A percentile compares a stretch with the other conserved stretches of the same genome.
These are phyloP conservation scores for Ophioninae sp. DNA, from an alignment of 2,888 invertebrate species.

Conservation along the genomic window DNA sequence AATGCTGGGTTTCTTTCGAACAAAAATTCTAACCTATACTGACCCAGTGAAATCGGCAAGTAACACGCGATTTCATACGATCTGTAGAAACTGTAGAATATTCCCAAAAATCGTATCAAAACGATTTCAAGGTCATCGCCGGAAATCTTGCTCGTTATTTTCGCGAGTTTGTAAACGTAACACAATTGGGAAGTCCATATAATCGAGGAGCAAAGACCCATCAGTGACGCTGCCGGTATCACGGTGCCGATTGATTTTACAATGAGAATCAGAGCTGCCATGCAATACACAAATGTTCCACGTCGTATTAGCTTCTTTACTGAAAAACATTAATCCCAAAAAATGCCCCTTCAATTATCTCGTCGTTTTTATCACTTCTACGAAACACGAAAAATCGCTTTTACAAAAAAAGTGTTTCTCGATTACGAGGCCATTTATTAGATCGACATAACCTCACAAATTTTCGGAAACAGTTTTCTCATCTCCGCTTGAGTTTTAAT, in stretches of 20 bases:
- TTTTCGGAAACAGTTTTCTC: no score
- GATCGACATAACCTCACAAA: no score
- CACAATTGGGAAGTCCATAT: slow-evolving; percentile 37
- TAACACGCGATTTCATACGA: slow-evolving; percentile 50
- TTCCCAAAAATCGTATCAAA: slow-evolving; percentile 51
- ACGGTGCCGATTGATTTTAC: slow-evolving; percentile 38
- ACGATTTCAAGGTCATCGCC: slow-evolving; percentile 55
- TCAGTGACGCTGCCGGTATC: slow-evolving; percentile 34
- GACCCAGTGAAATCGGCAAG: slow-evolving; percentile 54
- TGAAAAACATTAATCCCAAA: background rate
- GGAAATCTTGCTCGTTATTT: slow-evolving; percentile 57
- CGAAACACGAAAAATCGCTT: no score
- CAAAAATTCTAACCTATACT: slow-evolving; percentile 3
- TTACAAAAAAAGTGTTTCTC: no score
- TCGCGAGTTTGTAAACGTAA: slow-evolving; percentile 49
- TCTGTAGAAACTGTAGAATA: slow-evolving; percentile 56
- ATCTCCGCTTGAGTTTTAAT: no score
- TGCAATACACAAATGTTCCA: slow-evolving; percentile 44
- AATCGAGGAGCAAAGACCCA: slow-evolving; percentile 42
- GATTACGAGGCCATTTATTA: no score
- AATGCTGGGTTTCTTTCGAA: background rate
- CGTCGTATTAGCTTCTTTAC: slow-evolving; percentile 47
- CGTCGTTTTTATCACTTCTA: no score
- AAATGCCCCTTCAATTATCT: no score
- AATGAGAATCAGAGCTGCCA: slow-evolving; percentile 46